Evolutionary conservation across 2,797 vertebrate genomes (phyloP).

Genomic region (Podarcis siculus): DNA sequence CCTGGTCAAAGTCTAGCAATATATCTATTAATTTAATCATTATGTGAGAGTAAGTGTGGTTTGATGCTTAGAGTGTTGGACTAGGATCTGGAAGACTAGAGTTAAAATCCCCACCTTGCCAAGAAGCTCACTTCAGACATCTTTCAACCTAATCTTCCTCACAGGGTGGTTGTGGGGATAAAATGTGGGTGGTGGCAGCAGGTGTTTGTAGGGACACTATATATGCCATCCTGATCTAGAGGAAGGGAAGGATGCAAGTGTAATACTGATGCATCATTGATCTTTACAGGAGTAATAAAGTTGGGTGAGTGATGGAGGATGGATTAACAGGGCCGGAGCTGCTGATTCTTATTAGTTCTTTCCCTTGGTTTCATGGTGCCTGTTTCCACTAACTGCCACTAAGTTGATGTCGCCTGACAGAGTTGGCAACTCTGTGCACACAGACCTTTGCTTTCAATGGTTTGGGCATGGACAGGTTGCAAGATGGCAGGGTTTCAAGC

Average conservation of each 20-base stretch:
- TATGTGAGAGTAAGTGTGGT: too few relatives aligned
- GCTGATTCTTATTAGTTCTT: background rate
- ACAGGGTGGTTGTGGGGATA: background rate
- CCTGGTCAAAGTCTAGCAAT: too few relatives aligned
- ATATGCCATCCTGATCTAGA: background rate
- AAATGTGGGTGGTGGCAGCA: background rate
- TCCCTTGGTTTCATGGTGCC: background rate
- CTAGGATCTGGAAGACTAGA: too few relatives aligned
- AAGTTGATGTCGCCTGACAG: background rate
- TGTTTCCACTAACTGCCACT: background rate
- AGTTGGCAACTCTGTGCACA: background rate
- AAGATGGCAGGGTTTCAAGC: background rate
- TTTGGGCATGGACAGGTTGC: background rate
- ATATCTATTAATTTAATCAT: too few relatives aligned
- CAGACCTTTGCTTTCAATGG: background rate
- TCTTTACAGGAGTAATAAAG: background rate
- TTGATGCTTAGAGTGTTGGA: background rate
- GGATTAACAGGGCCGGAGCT: background rate
- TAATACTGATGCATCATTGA: too few relatives aligned
- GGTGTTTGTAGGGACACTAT: too few relatives aligned
- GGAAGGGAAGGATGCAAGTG: background rate
- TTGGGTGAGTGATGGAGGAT: background rate
- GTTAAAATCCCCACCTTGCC: background rate
- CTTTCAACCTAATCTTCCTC: background rate
- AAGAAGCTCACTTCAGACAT: background rate